Evolutionary conservation across 2,797 vertebrate genomes (phyloP).

Genomic region (Gorsachius magnificus): DNA sequence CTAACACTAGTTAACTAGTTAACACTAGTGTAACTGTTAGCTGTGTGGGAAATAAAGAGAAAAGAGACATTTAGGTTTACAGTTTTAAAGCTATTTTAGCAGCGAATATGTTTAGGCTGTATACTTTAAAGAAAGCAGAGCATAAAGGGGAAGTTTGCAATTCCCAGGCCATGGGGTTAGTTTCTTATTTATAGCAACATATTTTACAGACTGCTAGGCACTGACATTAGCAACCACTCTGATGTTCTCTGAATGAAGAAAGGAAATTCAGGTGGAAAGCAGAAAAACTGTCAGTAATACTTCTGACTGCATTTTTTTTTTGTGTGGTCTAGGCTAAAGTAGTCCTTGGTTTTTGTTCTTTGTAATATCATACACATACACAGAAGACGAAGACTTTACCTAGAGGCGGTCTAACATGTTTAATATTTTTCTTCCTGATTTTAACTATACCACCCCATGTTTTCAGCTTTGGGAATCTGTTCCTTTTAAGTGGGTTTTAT

Average conservation of each 20-base stretch:
- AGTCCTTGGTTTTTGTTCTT: neutral
- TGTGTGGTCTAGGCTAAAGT: neutral
- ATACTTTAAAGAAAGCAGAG: neutral
- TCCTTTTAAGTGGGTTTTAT: neutral
- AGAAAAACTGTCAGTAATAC: neutral
- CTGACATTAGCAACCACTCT: neutral
- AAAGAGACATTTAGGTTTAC: neutral
- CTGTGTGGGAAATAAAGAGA: neutral
- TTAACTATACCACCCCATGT: neutral
- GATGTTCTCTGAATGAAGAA: neutral
- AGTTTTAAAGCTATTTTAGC: neutral
- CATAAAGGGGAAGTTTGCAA: neutral
- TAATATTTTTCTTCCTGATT: neutral
- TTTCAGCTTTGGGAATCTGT: neutral
- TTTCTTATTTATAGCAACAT: constrained; percentile 12
- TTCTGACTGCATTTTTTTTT: neutral
- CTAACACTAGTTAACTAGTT: neutral
- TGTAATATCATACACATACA: neutral
- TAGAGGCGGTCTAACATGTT: neutral
- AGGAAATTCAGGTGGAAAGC: neutral
- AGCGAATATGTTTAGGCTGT: neutral
- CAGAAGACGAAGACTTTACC: neutral
- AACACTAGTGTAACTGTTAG: neutral
- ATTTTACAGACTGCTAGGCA: neutral
- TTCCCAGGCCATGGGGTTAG: neutral